Evolutionary conservation across 1,140 invertebrate genomes (phyloP).

Genomic region (Pseudomyrmex flavicornis): DNA sequence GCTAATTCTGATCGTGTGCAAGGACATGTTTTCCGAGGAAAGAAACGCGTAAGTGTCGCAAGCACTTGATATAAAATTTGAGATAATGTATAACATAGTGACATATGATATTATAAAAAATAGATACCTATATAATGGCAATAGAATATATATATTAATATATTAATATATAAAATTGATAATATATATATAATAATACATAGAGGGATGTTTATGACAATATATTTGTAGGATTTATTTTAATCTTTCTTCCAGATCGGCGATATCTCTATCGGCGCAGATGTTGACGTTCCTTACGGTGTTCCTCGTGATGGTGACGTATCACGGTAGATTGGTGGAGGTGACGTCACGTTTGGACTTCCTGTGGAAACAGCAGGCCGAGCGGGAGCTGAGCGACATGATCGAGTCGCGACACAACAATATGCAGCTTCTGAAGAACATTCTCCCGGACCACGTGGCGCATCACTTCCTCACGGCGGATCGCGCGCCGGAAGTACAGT

Average conservation of each 20-base stretch:
- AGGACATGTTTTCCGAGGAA: slow-evolving; percentile 77
- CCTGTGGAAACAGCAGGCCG: slow-evolving; percentile 97
- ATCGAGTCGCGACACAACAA: slow-evolving; percentile 94
- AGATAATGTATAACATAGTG: too few relatives aligned
- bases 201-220: neutral
- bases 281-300: slow-evolving; percentile 93
- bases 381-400: slow-evolving; percentile 96
- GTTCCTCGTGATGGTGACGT: slow-evolving; percentile 94
- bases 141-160: too few relatives aligned
- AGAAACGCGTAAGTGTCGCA: slow-evolving; percentile 62
- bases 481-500: slow-evolving; percentile 88
- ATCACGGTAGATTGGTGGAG: slow-evolving; percentile 96
- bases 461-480: slow-evolving; percentile 95
- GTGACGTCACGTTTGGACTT: slow-evolving; percentile 96
- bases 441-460: slow-evolving; percentile 98
- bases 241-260: slow-evolving; percentile 72
- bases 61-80: too few relatives aligned
- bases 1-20: slow-evolving; percentile 88
- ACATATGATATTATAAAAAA: too few relatives aligned
- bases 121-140: too few relatives aligned
- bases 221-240: neutral
- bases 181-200: neutral
- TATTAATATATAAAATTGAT: neutral
- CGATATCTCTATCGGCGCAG: slow-evolving; percentile 89
- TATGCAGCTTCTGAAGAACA: slow-evolving; percentile 95